Percentiles rank a stretch among this genome's conserved stretches.
These are phyloP conservation scores for Punctoribates punctum DNA, from an alignment of 2,888 invertebrate genomes.

Conservation along the genomic window DNA sequence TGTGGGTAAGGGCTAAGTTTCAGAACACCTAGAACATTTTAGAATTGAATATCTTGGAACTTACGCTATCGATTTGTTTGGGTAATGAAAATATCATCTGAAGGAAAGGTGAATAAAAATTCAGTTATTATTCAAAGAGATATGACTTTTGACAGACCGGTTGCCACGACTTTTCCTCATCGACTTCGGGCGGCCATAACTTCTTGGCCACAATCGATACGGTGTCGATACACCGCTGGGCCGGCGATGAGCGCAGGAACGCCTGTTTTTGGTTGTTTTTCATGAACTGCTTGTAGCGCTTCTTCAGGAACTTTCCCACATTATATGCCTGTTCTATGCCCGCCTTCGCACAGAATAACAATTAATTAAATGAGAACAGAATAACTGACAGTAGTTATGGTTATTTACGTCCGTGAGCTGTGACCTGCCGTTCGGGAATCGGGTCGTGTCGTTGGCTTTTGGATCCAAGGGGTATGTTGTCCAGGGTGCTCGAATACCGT, in stretches of 20 bases:
- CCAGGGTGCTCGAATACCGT: conserved; percentile 37
- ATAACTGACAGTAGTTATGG: too few relatives aligned
- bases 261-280: not conserved
- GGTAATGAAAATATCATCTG: conserved; percentile 37
- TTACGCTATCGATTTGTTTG: conserved; percentile 31
- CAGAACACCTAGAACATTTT: not conserved
- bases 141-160: not conserved
- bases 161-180: conserved; percentile 12
- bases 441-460: conserved; percentile 14
- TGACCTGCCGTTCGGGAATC: conserved; percentile 31
- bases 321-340: conserved; percentile 38
- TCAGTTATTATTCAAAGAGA: not conserved
- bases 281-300: conserved; percentile 2
- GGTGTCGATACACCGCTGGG: conserved; percentile 35
- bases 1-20: not conserved
- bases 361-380: not conserved
- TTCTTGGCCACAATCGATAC: conserved; percentile 15
- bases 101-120: not conserved
- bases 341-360: not conserved
- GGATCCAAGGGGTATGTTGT: conserved; percentile 35
- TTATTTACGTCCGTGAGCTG: conserved; percentile 18
- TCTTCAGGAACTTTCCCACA: conserved; percentile 18
- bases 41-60: too few relatives aligned
- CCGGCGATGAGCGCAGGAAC: conserved; percentile 18
- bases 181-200: conserved; percentile 11